Percentiles rank a stretch among this genome's conserved stretches.
phyloP scores from a whole-genome alignment of 2,888 invertebrate genomes.

The Nephrocerus scutellatus region DNA sequence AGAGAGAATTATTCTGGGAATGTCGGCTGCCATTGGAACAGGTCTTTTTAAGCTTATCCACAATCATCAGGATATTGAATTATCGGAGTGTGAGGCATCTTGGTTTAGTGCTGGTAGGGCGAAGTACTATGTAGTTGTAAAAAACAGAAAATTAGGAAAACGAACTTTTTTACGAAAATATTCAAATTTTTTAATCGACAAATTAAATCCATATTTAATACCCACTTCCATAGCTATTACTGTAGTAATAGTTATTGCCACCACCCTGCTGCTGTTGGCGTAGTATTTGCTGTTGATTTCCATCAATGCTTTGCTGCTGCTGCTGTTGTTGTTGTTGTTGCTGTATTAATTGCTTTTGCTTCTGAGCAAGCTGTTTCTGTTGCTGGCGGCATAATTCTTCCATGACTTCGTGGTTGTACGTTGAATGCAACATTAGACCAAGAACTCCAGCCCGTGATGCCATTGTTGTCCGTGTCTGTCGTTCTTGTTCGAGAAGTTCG shows the following conservation, averaged over 20 bases:
- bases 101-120: conserved; percentile 31
- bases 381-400: conserved; percentile 55
- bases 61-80: conserved; percentile 48
- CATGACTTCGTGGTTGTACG: conserved; percentile 89
- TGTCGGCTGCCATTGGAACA: conserved; percentile 88
- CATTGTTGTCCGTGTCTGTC: conserved; percentile 68
- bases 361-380: conserved; percentile 35
- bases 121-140: too few relatives aligned
- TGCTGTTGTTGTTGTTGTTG: conserved; percentile 20
- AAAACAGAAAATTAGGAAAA: too few relatives aligned
- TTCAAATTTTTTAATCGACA: too few relatives aligned
- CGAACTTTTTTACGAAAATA: too few relatives aligned
- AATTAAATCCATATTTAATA: too few relatives aligned
- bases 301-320: conserved; percentile 2
- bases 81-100: conserved; percentile 30
- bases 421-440: conserved; percentile 92
- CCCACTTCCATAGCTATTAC: too few relatives aligned
- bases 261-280: neutral
- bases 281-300: neutral
- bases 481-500: conserved; percentile 88
- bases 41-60: conserved; percentile 89
- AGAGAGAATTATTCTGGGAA: conserved; percentile 97
- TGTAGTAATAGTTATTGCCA: too few relatives aligned
- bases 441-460: conserved; percentile 82
- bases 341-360: conserved; percentile 22